phyloP scores from a whole-genome alignment of 2,113 vertebrate species.

The Albula glossodonta region DNA sequence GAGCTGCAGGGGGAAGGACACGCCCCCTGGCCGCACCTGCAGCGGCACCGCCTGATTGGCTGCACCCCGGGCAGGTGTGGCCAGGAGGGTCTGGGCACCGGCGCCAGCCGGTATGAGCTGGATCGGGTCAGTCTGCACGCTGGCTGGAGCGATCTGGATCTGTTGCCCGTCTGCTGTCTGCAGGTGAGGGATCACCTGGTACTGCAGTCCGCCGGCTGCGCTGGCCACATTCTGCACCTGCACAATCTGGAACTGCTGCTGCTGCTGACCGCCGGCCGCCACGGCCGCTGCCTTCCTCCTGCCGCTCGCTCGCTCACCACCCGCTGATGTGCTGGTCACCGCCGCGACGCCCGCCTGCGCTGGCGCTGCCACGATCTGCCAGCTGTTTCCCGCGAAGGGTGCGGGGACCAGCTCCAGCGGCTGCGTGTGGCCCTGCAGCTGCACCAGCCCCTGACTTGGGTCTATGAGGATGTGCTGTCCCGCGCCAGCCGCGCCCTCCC shows the following conservation, averaged over 20 bases:
- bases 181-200: conserved; percentile 97
- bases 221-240: conserved; percentile 88
- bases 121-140: conserved; percentile 76
- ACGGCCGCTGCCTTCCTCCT: conserved; percentile 83
- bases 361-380: conserved; percentile 92
- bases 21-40: conserved; percentile 86
- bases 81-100: conserved; percentile 68
- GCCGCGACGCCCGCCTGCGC: conserved; percentile 82
- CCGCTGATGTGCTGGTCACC: conserved; percentile 70
- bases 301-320: conserved; percentile 76
- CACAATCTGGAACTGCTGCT: conserved; percentile 90
- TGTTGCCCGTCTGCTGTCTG: conserved; percentile 95
- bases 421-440: conserved; percentile 88
- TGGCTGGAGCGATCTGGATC: conserved; percentile 88
- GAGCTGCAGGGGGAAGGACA: conserved; percentile 93
- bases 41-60: conserved; percentile 89
- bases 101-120: conserved; percentile 91
- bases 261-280: conserved; percentile 58
- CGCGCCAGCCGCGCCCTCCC: conserved; percentile 80
- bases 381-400: conserved; percentile 91
- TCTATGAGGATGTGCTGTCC: conserved; percentile 88
- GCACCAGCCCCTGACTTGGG: conserved; percentile 88
- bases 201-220: conserved; percentile 86
- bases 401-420: conserved; percentile 95
- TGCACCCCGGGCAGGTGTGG: conserved; percentile 77